Base-by-base conservation (phyloP, 1,140 invertebrate genomes). In the Heliconius nattereri region DNA sequence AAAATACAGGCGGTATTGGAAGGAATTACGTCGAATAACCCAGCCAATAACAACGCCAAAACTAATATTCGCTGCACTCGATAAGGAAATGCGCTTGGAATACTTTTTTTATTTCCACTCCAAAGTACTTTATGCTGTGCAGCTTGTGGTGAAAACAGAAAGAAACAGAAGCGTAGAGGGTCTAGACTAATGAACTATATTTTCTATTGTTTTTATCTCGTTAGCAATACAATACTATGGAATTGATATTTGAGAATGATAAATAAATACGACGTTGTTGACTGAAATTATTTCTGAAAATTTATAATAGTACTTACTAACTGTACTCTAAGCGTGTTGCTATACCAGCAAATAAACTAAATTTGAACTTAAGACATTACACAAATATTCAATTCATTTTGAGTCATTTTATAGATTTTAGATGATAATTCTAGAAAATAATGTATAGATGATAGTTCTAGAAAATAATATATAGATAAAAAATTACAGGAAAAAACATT, bases 1-100 rank as follows among this genome's bases (percentile, higher is more conserved):
- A 84, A 86, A 81, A 75, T 76, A 76, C 72, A 19, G 72, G n/a
- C 75, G n/a, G 52, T 70, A 74, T 78, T 79, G 71, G 72, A 81
- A 71, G 73, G 78, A 79, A 78, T 83, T 76, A 76, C 77, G 74
- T 75, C 76, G 60, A 78, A 78, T 78, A 80, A 66, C 73, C 54
- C 74, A 80, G 76, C 77, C 77, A 83, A 76, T 83, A 75, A 75
- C 76, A 72, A 76, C 78, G 73, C 45, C 16, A 75, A 75, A 78
- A 78, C 76, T 75, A 81, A 81, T 81, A 81, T 81, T 81, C 72
- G 45, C 79, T 80, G 26, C 71, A 57, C n/a, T 78, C 78, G 32
- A 78, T 78, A 75, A 75, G 66, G 40, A 81, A 81, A 81, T 78
- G 23, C 49, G 78, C n/a, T 70, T 70, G 35, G 45, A 54, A 32